phyloP scores from a whole-genome alignment of 2,888 invertebrate species.

The Cryptophagus acutangulus region DNA sequence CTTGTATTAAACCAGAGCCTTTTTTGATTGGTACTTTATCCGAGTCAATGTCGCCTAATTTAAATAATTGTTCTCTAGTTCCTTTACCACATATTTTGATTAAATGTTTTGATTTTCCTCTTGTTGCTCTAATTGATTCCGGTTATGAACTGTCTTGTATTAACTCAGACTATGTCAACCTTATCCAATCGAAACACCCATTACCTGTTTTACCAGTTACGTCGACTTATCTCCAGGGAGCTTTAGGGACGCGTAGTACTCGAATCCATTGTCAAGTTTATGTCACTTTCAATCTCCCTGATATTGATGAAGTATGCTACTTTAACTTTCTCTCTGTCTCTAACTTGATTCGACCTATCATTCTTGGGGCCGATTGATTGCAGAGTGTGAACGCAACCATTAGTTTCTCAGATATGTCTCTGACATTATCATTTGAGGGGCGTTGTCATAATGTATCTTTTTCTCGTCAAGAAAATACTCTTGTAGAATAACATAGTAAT shows the following conservation, averaged over 20 bases:
- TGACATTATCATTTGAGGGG: no score
- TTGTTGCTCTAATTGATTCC: conserved; percentile 16
- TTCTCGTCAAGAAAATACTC: no score
- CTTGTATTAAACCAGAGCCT: no score
- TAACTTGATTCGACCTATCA: conserved; percentile 20
- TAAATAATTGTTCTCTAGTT: no score
- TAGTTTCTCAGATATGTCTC: no score
- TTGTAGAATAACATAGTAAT: no score
- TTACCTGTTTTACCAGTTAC: conserved; percentile 18
- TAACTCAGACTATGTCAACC: conserved; percentile 12
- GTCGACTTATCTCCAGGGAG: conserved; percentile 3
- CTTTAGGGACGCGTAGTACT: background rate
- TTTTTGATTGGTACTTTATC: no score
- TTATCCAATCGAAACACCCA: conserved; percentile 1
- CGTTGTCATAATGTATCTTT: no score
- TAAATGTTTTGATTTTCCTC: background rate
- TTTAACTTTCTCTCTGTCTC: conserved; percentile 18
- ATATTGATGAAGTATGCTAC: background rate
- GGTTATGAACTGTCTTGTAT: conserved; percentile 23
- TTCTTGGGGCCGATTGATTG: conserved; percentile 18
- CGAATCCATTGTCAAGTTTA: background rate
- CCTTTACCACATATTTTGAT: conserved; percentile 1
- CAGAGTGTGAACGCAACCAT: no score
- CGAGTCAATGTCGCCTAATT: no score
- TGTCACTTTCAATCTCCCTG: background rate